Percentiles rank a stretch among this genome's conserved stretches.
Conservation (phyloP, 2,797 vertebrate species). For the Gobio occitaniae region DNA sequence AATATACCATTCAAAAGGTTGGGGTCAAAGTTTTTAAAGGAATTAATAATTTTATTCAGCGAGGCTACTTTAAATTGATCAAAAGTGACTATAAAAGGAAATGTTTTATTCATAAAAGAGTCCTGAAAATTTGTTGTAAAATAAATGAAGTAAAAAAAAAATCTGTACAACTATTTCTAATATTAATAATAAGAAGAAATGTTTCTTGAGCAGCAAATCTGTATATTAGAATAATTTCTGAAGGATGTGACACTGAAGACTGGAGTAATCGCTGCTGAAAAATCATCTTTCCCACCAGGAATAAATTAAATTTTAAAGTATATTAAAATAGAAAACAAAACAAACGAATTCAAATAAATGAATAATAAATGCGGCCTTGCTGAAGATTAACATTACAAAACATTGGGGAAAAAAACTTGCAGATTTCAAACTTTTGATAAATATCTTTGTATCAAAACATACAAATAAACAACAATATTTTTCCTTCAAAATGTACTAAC, state of each 20-base stretch:
- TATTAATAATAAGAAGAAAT: not conserved
- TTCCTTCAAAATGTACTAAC: not conserved
- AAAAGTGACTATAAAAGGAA: not conserved
- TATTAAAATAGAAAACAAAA: not conserved
- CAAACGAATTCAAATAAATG: not conserved
- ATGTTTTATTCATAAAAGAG: not conserved
- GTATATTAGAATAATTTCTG: not conserved
- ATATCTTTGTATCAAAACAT: not conserved
- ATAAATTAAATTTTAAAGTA: not conserved
- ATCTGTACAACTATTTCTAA: not conserved
- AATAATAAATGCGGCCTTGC: not conserved
- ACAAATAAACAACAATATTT: not conserved
- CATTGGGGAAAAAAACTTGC: not conserved
- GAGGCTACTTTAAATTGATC: not conserved
- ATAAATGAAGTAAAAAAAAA: not conserved
- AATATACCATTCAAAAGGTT: not conserved
- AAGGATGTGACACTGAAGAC: not conserved
- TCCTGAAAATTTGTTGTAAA: not conserved
- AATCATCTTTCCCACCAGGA: not conserved
- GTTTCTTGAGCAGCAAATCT: not conserved
- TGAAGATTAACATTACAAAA: not conserved
- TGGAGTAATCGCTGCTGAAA: too few relatives aligned
- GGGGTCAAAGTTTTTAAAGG: not conserved
- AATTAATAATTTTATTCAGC: not conserved
- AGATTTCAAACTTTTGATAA: not conserved